Conservation (phyloP, 1,140 invertebrate genomes). For the Dermatophagoides farinae region DNA sequence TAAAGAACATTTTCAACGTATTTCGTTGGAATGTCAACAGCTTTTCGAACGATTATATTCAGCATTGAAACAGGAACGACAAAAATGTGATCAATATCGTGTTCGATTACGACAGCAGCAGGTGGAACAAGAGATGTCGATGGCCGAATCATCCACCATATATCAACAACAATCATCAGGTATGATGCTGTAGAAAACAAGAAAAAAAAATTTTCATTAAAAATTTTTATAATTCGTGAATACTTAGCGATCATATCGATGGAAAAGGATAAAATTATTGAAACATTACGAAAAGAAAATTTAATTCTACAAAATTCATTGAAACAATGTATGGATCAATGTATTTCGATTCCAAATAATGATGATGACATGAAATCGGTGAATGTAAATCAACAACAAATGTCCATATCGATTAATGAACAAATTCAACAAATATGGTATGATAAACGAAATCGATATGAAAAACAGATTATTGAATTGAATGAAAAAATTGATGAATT, state of each 20-base stretch:
- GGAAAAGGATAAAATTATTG: slow-evolving; percentile 1
- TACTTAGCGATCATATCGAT: neutral
- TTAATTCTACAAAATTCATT: neutral
- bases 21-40: no score
- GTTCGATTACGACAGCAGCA: no score
- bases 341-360: neutral
- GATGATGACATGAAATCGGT: neutral
- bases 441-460: neutral
- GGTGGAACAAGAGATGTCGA: no score
- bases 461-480: neutral
- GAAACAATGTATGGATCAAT: neutral
- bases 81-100: no score
- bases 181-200: no score
- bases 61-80: no score
- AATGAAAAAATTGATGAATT: neutral
- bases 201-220: no score
- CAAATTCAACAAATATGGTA: neutral
- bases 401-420: neutral
- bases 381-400: neutral
- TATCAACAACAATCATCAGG: no score
- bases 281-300: slow-evolving; percentile 1
- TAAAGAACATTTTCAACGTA: no score
- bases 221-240: no score
- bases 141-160: no score
- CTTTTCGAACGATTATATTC: no score